phyloP scores from a whole-genome alignment of 2,797 vertebrate genomes.

The Glyptemys insculpta region DNA sequence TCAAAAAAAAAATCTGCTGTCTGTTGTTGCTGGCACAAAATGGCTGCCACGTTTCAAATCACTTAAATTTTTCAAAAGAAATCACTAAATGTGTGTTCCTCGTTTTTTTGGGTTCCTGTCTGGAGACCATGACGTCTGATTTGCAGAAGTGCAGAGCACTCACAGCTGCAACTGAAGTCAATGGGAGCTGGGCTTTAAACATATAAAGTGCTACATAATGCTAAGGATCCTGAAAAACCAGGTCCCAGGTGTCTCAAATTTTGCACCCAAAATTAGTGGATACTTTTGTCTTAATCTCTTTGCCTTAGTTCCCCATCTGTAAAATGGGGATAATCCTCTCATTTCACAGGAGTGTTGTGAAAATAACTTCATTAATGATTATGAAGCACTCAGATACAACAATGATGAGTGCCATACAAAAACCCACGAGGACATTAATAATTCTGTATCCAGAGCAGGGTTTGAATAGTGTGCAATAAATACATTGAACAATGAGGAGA shows the following conservation, averaged over 20 bases:
- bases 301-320: too few relatives aligned
- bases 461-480: neutral
- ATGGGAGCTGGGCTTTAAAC: neutral
- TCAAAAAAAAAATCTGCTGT: neutral
- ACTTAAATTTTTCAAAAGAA: neutral
- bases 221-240: neutral
- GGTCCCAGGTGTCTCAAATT: neutral
- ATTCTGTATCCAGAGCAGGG: neutral
- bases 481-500: neutral
- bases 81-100: neutral
- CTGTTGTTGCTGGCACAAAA: neutral
- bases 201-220: neutral
- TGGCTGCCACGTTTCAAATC: neutral
- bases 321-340: neutral
- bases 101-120: neutral
- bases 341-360: neutral
- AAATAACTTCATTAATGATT: too few relatives aligned
- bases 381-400: neutral
- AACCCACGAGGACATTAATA: neutral
- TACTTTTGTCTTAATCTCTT: neutral
- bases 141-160: neutral
- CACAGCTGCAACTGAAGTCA: neutral
- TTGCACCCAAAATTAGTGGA: neutral
- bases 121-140: neutral
- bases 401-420: too few relatives aligned